A percentile compares a stretch with the other conserved stretches of the same genome.
phyloP scores from a whole-genome alignment of 2,797 vertebrate genomes.

The Gadopsis bispinosus region DNA sequence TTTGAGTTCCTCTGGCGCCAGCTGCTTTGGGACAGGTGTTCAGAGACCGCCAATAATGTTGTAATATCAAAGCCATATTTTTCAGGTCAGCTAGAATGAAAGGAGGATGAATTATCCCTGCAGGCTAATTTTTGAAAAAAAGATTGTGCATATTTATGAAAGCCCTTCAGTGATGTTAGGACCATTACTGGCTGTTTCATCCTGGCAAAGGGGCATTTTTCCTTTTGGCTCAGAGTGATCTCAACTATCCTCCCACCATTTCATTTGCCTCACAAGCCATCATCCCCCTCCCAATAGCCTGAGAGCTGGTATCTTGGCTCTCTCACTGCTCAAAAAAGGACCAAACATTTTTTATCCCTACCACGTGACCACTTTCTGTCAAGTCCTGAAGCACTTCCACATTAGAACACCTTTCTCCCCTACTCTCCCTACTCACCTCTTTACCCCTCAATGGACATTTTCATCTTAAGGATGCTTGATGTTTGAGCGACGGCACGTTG shows the following conservation, averaged over 20 bases:
- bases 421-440: slow-evolving; percentile 75
- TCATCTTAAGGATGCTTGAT: slow-evolving; percentile 90
- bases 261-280: slow-evolving; percentile 68
- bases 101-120: slow-evolving; percentile 76
- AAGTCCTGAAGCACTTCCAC: slow-evolving; percentile 85
- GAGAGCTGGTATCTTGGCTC: slow-evolving; percentile 81
- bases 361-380: slow-evolving; percentile 85
- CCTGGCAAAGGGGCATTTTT: slow-evolving; percentile 70
- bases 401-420: slow-evolving; percentile 83
- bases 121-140: slow-evolving; percentile 69
- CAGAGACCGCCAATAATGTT: slow-evolving; percentile 69
- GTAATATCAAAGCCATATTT: slow-evolving; percentile 77
- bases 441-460: slow-evolving; percentile 82
- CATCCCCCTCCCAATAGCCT: slow-evolving; percentile 85
- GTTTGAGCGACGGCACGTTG: slow-evolving; percentile 78
- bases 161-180: slow-evolving; percentile 76
- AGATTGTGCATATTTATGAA: slow-evolving; percentile 82
- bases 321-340: slow-evolving; percentile 82
- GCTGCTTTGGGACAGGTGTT: slow-evolving; percentile 67
- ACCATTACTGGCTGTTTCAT: slow-evolving; percentile 77
- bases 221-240: slow-evolving; percentile 72
- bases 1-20: slow-evolving; percentile 60
- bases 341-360: slow-evolving; percentile 86
- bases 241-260: slow-evolving; percentile 69
- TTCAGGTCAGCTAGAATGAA: slow-evolving; percentile 75